Evolutionary conservation across 2,113 vertebrate species (phyloP).

Genomic region (Grus americana): DNA sequence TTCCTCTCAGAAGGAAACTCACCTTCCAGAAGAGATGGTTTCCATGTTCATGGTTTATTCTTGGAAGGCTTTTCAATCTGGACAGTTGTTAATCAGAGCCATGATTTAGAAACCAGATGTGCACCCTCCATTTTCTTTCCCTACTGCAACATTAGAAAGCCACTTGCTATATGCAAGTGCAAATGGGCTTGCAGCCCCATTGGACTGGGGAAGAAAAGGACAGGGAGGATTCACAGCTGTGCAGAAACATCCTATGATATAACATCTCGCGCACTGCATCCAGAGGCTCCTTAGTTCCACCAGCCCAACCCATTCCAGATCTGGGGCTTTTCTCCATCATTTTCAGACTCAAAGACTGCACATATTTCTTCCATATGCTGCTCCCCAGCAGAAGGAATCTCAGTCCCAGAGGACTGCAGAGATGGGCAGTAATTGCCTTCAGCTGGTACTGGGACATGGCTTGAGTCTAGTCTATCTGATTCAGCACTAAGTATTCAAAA

Average conservation of each 20-base stretch:
- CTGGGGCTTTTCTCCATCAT: background rate
- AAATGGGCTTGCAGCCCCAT: background rate
- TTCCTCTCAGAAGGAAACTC: background rate
- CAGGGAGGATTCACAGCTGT: background rate
- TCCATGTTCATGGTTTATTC: background rate
- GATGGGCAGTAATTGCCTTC: background rate
- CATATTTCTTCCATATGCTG: background rate
- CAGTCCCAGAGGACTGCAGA: background rate
- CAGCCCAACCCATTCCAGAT: background rate
- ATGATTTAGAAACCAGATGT: background rate
- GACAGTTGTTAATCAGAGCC: background rate
- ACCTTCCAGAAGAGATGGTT: background rate
- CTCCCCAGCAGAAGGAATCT: background rate
- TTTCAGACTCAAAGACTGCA: background rate
- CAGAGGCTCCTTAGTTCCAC: background rate
- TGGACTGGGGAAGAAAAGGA: background rate
- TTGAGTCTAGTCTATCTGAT: background rate
- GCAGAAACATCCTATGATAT: background rate
- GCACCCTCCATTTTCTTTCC: background rate
- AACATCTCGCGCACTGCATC: background rate
- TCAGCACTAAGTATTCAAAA: background rate
- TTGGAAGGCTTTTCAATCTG: background rate
- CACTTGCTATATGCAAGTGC: background rate
- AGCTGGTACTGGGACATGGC: background rate
- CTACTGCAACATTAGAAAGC: background rate